These are phyloP conservation scores for Diarsia rubi DNA, from an alignment of 2,888 invertebrate genomes.

Conservation along the genomic window DNA sequence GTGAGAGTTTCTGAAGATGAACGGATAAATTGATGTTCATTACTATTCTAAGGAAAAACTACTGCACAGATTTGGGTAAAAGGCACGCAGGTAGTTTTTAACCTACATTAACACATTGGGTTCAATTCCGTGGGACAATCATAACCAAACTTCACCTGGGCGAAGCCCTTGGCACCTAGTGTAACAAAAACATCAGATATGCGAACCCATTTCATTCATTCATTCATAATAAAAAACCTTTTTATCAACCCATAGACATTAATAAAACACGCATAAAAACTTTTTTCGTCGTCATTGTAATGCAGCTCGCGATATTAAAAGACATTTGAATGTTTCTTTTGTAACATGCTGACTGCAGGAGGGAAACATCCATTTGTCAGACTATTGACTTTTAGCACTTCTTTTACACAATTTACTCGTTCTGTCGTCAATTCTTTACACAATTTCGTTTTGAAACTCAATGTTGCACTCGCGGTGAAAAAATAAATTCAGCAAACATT, in stretches of 20 bases:
- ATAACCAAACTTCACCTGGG: not conserved
- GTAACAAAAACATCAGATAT: not conserved
- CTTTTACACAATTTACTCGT: constrained; percentile 54
- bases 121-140: not conserved
- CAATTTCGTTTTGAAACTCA: constrained; percentile 46
- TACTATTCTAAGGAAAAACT: not conserved
- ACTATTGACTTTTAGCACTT: constrained; percentile 64
- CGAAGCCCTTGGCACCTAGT: not conserved
- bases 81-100: not conserved
- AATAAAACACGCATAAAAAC: constrained; percentile 48
- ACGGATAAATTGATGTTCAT: not conserved
- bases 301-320: constrained; percentile 59
- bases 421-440: constrained; percentile 48
- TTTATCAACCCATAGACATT: constrained; percentile 32
- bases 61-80: not conserved
- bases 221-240: constrained; percentile 43
- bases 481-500: constrained; percentile 46
- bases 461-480: constrained; percentile 35
- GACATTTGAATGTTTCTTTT: constrained; percentile 62
- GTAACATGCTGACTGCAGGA: constrained; percentile 51
- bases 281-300: constrained; percentile 55
- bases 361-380: constrained; percentile 64
- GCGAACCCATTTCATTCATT: constrained; percentile 46
- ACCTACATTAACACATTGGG: not conserved
- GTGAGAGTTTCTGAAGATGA: not conserved